Evolutionary conservation across 2,797 vertebrate genomes (phyloP).

Genomic region (Rhynchonycteris naso): DNA sequence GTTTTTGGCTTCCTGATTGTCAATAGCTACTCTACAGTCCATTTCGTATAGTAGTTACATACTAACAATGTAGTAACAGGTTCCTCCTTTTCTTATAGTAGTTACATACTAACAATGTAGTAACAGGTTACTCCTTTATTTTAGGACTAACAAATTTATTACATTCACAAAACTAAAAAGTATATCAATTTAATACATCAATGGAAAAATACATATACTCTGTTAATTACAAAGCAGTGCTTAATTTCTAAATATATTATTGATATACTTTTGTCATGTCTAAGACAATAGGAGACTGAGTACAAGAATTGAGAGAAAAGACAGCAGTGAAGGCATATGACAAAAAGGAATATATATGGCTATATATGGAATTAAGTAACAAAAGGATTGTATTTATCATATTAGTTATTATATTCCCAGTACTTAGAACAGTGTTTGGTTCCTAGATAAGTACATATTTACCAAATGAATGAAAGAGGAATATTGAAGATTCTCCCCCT

Average conservation of each 20-base stretch:
- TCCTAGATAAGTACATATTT: background rate
- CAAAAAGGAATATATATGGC: background rate
- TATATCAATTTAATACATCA: background rate
- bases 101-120: background rate
- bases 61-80: background rate
- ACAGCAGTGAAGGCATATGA: background rate
- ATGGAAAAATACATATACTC: background rate
- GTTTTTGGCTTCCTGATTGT: background rate
- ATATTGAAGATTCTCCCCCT: background rate
- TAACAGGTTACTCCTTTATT: background rate
- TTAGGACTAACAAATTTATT: background rate
- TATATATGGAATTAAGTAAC: background rate
- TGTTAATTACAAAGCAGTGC: constrained; percentile 1
- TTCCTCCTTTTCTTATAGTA: background rate
- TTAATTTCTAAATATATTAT: background rate
- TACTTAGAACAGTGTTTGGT: background rate
- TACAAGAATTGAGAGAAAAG: background rate
- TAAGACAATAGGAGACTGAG: background rate
- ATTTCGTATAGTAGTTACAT: background rate
- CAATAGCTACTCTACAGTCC: background rate
- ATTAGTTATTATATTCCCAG: background rate
- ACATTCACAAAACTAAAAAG: background rate
- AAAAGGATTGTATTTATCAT: background rate
- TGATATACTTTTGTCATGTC: background rate
- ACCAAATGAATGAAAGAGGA: background rate